A percentile compares a stretch with the other conserved stretches of the same genome.
These are phyloP conservation scores for Trissolcus brochymenae DNA, from an alignment of 2,888 invertebrate species.

Conservation along the genomic window DNA sequence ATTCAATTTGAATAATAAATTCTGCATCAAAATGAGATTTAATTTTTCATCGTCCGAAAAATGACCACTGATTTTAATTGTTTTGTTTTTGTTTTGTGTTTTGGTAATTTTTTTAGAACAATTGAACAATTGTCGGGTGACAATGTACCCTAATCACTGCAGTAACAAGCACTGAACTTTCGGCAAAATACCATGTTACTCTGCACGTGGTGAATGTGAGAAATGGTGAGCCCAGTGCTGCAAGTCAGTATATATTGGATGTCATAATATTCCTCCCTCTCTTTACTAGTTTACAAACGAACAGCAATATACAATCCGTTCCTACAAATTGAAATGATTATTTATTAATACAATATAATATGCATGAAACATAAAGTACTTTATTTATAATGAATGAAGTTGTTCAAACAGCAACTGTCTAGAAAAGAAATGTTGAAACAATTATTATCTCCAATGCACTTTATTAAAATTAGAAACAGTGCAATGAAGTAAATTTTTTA, in stretches of 20 bases:
- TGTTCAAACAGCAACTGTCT: neutral
- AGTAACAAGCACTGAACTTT: conserved; percentile 67
- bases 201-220: conserved; percentile 76
- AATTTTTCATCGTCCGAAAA: neutral
- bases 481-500: too few relatives aligned
- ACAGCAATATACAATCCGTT: neutral
- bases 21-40: neutral
- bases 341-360: neutral
- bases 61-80: neutral
- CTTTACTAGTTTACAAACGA: conserved; percentile 49
- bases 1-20: neutral
- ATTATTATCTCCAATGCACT: neutral
- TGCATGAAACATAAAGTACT: neutral
- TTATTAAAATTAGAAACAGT: neutral
- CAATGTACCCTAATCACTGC: conserved; percentile 59
- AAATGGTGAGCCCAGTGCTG: conserved; percentile 72
- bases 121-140: neutral
- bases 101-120: neutral
- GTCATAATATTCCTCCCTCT: conserved; percentile 70
- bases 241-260: conserved; percentile 74
- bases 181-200: conserved; percentile 75
- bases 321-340: neutral
- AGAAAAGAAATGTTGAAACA: neutral
- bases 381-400: neutral
- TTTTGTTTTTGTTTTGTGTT: neutral